Evolutionary conservation across 2,113 vertebrate species (phyloP).

Genomic region (Procavia capensis): DNA sequence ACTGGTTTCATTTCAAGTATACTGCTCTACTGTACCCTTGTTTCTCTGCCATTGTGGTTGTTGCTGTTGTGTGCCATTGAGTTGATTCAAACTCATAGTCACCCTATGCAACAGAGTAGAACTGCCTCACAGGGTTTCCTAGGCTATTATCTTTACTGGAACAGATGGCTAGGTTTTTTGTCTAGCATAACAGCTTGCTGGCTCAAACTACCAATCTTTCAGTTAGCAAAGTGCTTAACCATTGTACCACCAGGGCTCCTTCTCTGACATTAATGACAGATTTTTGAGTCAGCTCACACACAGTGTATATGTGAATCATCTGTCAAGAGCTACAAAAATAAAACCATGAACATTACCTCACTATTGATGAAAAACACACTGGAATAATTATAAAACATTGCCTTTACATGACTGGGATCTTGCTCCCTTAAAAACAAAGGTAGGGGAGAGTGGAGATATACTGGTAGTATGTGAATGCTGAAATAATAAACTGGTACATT

Average conservation of each 20-base stretch:
- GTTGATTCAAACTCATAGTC: neutral
- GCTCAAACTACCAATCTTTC: neutral
- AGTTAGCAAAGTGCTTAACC: neutral
- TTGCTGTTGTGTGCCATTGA: neutral
- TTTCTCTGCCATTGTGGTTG: neutral
- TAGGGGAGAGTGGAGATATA: neutral
- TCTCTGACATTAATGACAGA: neutral
- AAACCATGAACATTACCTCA: conserved; percentile 17
- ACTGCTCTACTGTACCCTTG: neutral
- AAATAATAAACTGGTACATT: conserved; percentile 4
- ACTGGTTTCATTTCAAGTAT: neutral
- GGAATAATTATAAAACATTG: neutral
- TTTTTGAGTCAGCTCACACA: conserved; percentile 10
- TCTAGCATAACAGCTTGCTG: neutral
- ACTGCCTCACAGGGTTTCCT: neutral
- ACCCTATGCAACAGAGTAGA: neutral
- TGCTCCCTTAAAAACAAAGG: conserved; percentile 46
- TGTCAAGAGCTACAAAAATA: conserved; percentile 40
- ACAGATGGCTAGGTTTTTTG: neutral
- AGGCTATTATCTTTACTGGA: too few relatives aligned
- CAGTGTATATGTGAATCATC: conserved; percentile 35
- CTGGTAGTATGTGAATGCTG: neutral
- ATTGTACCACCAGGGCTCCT: neutral
- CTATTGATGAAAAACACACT: conserved; percentile 45
- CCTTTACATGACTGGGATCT: neutral